Percentiles rank a stretch among this genome's conserved stretches.
These are phyloP conservation scores for Lithophane socia DNA, from an alignment of 2,888 invertebrate genomes.

Conservation along the genomic window DNA sequence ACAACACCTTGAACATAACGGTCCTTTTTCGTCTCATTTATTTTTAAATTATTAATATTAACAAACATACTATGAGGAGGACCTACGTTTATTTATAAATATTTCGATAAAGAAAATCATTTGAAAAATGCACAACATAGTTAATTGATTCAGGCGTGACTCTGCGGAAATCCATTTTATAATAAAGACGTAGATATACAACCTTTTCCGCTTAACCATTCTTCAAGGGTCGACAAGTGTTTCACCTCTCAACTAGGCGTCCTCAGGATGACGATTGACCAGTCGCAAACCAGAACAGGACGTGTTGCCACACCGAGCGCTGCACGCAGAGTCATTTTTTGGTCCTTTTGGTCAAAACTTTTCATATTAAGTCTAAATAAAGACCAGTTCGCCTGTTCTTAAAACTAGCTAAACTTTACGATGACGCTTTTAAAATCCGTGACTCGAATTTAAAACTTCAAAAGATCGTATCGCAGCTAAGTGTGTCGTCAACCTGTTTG, in stretches of 20 bases:
- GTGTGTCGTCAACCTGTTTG: slow-evolving; percentile 34
- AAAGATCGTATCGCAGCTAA: slow-evolving; percentile 52
- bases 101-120: no score
- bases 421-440: slow-evolving; percentile 38
- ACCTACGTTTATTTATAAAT: not conserved
- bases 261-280: no score
- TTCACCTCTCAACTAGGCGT: no score
- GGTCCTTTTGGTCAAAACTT: not conserved
- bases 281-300: no score
- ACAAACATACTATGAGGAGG: not conserved
- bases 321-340: no score
- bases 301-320: no score
- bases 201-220: no score
- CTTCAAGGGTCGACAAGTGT: no score
- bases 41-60: not conserved
- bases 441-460: slow-evolving; percentile 40
- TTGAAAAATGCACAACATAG: no score
- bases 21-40: not conserved
- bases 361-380: not conserved
- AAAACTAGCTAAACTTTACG: slow-evolving; percentile 20
- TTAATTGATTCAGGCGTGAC: no score
- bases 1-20: not conserved
- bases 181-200: no score
- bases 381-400: not conserved
- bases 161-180: no score